Evolutionary conservation across 2,797 vertebrate genomes (phyloP).

Genomic region (Acanthopagrus latus): DNA sequence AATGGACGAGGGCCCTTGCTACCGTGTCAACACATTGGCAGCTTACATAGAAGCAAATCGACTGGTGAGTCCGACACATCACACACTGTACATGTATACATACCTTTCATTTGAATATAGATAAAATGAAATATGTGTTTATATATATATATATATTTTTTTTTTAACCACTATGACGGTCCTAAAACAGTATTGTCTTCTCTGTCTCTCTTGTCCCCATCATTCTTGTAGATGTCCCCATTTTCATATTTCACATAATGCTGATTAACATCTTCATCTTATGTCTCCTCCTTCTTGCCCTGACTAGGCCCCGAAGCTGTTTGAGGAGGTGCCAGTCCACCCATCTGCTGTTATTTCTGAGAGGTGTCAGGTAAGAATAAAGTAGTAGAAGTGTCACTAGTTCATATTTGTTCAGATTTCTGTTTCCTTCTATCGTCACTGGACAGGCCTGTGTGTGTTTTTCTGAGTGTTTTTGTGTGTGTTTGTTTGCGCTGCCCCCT

Average conservation of each 20-base stretch:
- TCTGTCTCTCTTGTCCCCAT: not conserved
- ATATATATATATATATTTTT: too few species aligned
- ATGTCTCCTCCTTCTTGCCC: constrained; percentile 17
- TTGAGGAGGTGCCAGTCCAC: constrained; percentile 93
- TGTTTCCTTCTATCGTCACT: not conserved
- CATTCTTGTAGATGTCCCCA: not conserved
- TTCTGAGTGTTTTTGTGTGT: constrained; percentile 6
- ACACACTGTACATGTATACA: not conserved
- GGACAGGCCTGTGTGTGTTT: not conserved
- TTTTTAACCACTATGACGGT: too few species aligned
- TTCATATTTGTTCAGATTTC: not conserved
- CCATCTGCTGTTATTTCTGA: constrained; percentile 90
- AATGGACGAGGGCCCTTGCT: constrained; percentile 95
- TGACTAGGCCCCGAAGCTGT: constrained; percentile 90
- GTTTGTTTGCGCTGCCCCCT: constrained; percentile 9
- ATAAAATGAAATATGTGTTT: too few species aligned
- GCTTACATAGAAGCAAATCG: constrained; percentile 96
- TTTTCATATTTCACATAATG: not conserved
- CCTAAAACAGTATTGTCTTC: too few species aligned
- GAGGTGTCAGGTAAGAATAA: constrained; percentile 88
- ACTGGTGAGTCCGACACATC: constrained; percentile 85
- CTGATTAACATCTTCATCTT: not conserved
- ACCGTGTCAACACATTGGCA: constrained; percentile 93
- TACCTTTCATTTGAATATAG: not conserved
- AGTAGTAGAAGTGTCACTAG: not conserved